Conservation (phyloP, 2,888 invertebrate genomes). For the Ametastegia equiseti region DNA sequence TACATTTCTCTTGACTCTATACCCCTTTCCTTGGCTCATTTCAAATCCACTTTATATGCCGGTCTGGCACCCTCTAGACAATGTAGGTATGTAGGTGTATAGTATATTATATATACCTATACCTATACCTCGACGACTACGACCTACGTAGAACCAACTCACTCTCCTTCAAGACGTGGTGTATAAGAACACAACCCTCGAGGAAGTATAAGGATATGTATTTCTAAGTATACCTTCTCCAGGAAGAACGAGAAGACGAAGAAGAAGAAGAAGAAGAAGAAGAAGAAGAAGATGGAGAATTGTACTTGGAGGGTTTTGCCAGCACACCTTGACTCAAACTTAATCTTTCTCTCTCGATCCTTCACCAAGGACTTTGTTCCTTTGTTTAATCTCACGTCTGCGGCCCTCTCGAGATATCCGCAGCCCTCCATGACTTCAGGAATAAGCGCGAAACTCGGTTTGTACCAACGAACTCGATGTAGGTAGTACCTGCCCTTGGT, state of each 20-base stretch:
- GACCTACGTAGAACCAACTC: conserved; percentile 14
- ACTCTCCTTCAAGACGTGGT: background rate
- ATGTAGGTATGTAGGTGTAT: background rate
- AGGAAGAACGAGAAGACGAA: too few relatives aligned
- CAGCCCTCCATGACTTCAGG: conserved; percentile 41
- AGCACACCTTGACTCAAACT: background rate
- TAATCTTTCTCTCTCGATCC: background rate
- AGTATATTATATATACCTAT: too few relatives aligned
- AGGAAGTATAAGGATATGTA: conserved; percentile 15
- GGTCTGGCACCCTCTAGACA: conserved; percentile 53
- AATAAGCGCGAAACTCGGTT: conserved; percentile 7
- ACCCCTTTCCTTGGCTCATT: conserved; percentile 61
- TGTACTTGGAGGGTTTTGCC: background rate
- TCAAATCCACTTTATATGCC: conserved; percentile 74
- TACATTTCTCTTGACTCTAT: background rate
- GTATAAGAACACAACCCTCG: background rate
- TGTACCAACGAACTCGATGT: background rate
- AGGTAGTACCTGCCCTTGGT: background rate
- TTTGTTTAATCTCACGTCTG: conserved; percentile 67
- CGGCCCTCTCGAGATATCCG: conserved; percentile 47
- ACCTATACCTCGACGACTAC: conserved; percentile 6
- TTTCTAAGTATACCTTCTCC: conserved; percentile 24
- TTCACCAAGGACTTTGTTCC: conserved; percentile 55
- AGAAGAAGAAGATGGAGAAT: too few relatives aligned
- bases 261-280: too few relatives aligned